Base-by-base conservation (phyloP, 2,797 vertebrate genomes). In the Philypnodon macrostomus region DNA sequence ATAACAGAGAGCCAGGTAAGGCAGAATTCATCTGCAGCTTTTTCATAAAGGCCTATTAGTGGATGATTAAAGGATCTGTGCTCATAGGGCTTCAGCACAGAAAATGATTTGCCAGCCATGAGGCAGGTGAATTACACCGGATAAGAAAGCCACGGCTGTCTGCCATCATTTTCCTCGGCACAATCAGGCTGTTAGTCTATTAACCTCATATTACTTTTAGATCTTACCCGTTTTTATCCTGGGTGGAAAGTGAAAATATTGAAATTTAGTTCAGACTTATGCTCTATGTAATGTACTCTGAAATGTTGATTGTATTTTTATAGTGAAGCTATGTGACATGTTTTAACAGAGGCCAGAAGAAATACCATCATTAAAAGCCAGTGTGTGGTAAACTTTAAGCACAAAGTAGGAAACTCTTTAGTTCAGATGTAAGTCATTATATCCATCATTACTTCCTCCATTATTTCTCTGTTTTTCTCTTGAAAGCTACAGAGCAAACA, bases 21-120 rank as follows among this genome's bases (percentile, higher is more conserved):
- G 52, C 79, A 75, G 79, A 81, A 85, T 85, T 84, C 80, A 84
- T 85, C 80, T 86, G 75, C 75, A 67, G 80, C 64, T 81, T 82
- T 83, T 85, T 84, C 84, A 86, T 82, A 84, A 87, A 82, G 81
- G 72, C 80, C 77, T 84, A 84, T 87, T 85, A 87, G 81, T 38
- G 49, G 61, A 81, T 85, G 85, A 87, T 87, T 87, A 87, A 87
- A 87, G 81, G 77, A 78, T 80, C 75, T 75, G 58, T 77, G 75
- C 78, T 80, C 79, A 69, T 63, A 76, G 69, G 75, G 69, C 72
- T 67, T 77, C 60, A 37, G 66, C 80, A 58, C 57, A 48, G 72
- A 80, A 73, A 75, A 78, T 70, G 67, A 83, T 81, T 85, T 80
- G 59, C 80, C 67, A 80, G 71, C 76, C 67, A 70, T 4, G 31